These are phyloP conservation scores for Rana temporaria DNA, from an alignment of 2,113 vertebrate genomes.

Conservation along the genomic window DNA sequence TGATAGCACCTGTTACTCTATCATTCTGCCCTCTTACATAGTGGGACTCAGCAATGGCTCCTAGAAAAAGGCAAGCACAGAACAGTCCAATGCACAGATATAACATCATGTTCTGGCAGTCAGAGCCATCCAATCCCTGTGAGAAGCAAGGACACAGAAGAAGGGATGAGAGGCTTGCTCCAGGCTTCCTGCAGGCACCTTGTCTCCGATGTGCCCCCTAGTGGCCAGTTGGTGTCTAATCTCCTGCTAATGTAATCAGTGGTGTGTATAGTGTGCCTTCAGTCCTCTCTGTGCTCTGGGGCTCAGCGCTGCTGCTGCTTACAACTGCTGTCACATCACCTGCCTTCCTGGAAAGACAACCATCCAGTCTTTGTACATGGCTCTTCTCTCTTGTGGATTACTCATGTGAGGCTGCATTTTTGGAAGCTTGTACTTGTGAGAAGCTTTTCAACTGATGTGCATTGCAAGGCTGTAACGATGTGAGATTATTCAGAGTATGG, in stretches of 20 bases:
- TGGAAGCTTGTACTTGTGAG: neutral
- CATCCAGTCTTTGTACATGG: neutral
- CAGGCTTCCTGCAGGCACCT: slow-evolving; percentile 22
- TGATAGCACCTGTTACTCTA: too few species aligned
- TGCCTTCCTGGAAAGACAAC: slow-evolving; percentile 12
- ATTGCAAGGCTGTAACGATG: slow-evolving; percentile 20
- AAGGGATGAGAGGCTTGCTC: neutral
- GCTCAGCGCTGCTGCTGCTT: slow-evolving; percentile 26
- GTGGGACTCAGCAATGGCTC: too few species aligned
- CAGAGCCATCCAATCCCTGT: too few species aligned
- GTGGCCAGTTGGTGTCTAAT: slow-evolving; percentile 18
- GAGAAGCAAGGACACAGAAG: slow-evolving; percentile 6
- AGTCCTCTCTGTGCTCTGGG: slow-evolving; percentile 24
- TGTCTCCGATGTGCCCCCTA: slow-evolving; percentile 7
- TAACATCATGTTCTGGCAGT: too few species aligned
- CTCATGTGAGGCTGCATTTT: slow-evolving; percentile 26
- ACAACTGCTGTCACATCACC: slow-evolving; percentile 17
- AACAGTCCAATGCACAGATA: too few species aligned
- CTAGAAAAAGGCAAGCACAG: too few species aligned
- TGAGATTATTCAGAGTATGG: neutral
- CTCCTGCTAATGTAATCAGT: neutral
- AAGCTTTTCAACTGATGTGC: neutral
- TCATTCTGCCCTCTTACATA: too few species aligned
- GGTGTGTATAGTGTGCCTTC: slow-evolving; percentile 3
- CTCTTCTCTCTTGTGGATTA: slow-evolving; percentile 9